A percentile compares a stretch with the other conserved stretches of the same genome.
phyloP scores from a whole-genome alignment of 2,797 vertebrate species.

The Parambassis ranga region DNA sequence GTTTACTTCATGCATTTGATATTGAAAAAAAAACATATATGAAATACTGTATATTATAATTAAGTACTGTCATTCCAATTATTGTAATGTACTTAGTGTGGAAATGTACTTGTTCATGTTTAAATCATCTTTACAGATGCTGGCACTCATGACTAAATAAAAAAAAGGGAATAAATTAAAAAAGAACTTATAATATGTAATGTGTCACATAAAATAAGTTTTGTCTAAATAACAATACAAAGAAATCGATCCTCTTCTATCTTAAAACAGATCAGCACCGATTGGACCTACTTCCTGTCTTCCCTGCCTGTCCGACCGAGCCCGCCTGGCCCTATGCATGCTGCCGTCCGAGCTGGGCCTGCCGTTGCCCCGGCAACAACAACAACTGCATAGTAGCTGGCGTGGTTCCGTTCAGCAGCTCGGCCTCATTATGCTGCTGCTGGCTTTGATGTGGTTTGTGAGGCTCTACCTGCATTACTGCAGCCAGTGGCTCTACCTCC shows the following conservation, averaged over 20 bases:
- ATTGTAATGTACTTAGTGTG: too few relatives aligned
- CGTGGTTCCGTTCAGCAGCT: constrained; percentile 73
- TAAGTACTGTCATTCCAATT: too few relatives aligned
- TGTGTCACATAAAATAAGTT: too few relatives aligned
- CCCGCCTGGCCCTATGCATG: constrained; percentile 70
- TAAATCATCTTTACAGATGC: background rate
- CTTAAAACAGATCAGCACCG: constrained; percentile 38
- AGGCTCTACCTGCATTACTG: constrained; percentile 94
- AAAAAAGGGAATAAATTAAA: background rate
- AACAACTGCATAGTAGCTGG: constrained; percentile 58
- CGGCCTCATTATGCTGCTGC: constrained; percentile 81
- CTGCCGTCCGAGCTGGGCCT: constrained; percentile 84
- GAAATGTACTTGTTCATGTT: background rate
- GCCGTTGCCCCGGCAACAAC: constrained; percentile 59
- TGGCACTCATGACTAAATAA: background rate
- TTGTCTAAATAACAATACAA: too few relatives aligned
- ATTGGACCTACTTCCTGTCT: constrained; percentile 8
- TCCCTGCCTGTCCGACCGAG: constrained; percentile 51
- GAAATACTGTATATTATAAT: too few relatives aligned
- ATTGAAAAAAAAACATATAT: background rate
- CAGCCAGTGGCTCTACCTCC: constrained; percentile 94
- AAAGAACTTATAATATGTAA: background rate
- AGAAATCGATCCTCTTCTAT: background rate
- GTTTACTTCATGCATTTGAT: background rate
- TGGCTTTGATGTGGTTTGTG: constrained; percentile 89